Evolutionary conservation across 2,113 vertebrate species (phyloP).

Genomic region (Cnemophilus loriae): DNA sequence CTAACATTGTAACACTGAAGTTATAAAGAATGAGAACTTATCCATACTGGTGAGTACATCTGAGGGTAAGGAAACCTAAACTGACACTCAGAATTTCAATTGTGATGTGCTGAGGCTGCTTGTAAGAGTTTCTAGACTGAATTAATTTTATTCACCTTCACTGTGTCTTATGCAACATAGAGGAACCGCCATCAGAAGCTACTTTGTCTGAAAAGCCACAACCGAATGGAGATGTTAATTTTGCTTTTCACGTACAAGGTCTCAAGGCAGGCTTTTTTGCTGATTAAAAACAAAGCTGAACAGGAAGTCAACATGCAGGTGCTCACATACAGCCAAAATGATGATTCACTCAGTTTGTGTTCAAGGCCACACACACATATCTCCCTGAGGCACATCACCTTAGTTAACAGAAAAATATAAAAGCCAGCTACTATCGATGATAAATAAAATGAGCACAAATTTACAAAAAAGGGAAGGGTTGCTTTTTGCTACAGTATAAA

Average conservation of each 20-base stretch:
- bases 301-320: background rate
- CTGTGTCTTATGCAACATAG: background rate
- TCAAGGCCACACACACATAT: background rate
- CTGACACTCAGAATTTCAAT: background rate
- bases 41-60: background rate
- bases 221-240: background rate
- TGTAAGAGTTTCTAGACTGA: background rate
- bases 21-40: background rate
- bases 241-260: background rate
- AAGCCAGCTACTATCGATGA: background rate
- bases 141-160: background rate
- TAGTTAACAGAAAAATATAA: background rate
- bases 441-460: background rate
- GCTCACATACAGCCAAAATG: background rate
- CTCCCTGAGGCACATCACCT: background rate
- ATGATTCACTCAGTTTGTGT: background rate
- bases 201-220: background rate
- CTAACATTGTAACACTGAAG: background rate
- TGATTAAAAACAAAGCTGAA: background rate
- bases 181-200: background rate
- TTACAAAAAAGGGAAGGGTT: background rate
- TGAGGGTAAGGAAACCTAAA: background rate
- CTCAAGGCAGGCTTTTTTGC: background rate
- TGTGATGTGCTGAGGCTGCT: background rate
- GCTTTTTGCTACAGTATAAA: background rate